Percentiles rank a stretch among this genome's conserved stretches.
Evolutionary conservation across 2,888 invertebrate species (phyloP).

Genomic region (Drosophila meridionalis): DNA sequence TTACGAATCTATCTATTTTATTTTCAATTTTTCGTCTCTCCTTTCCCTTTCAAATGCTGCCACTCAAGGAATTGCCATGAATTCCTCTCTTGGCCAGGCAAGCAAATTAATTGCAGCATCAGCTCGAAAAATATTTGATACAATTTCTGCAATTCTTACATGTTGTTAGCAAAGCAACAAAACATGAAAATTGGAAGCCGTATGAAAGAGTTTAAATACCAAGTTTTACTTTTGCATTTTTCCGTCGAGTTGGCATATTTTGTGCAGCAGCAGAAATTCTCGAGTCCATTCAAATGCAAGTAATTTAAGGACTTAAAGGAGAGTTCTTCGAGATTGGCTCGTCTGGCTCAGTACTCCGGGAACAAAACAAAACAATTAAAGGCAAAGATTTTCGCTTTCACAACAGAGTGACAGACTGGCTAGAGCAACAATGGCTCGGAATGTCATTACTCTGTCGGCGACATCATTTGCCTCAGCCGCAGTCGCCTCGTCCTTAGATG

Average conservation of each 20-base stretch:
- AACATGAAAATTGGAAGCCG: not conserved
- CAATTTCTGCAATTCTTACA: slow-evolving; percentile 24
- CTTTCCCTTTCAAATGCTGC: slow-evolving; percentile 11
- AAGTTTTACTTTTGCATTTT: slow-evolving; percentile 13
- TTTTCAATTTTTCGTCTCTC: not conserved
- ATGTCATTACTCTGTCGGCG: slow-evolving; percentile 69
- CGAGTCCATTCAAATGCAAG: slow-evolving; percentile 21
- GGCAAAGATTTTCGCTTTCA: slow-evolving; percentile 65
- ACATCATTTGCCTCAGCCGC: slow-evolving; percentile 35
- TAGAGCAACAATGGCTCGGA: slow-evolving; percentile 34
- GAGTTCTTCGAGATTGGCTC: slow-evolving; percentile 33
- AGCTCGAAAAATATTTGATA: slow-evolving; percentile 40
- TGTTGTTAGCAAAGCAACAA: slow-evolving; percentile 13
- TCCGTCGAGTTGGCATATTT: slow-evolving; percentile 27
- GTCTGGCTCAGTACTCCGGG: slow-evolving; percentile 17
- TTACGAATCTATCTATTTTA: slow-evolving; percentile 20
- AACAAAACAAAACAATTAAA: slow-evolving; percentile 60
- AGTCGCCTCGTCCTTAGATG: slow-evolving; percentile 25
- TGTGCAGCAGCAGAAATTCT: slow-evolving; percentile 3
- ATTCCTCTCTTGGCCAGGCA: slow-evolving; percentile 21
- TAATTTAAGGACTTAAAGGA: slow-evolving; percentile 15
- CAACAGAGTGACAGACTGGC: slow-evolving; percentile 27
- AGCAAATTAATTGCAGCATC: slow-evolving; percentile 61
- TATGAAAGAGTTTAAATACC: slow-evolving; percentile 2
- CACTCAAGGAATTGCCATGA: slow-evolving; percentile 29